Evolutionary conservation across 2,113 vertebrate genomes (phyloP).

Genomic region (Anarhynchus alexandrinus): DNA sequence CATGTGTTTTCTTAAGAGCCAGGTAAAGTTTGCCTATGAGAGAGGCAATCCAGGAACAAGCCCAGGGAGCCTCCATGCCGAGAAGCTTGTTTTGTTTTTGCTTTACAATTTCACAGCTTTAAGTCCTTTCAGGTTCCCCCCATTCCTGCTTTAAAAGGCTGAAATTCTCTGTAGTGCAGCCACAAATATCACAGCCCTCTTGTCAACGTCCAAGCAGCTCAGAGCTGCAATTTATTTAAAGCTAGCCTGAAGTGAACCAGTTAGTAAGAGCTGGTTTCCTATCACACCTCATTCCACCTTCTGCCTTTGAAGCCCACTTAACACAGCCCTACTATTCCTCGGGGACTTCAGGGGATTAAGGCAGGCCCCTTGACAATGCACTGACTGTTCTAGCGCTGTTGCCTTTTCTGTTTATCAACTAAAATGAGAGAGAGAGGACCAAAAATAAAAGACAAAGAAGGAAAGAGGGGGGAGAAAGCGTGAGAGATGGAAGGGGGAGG

Average conservation of each 20-base stretch:
- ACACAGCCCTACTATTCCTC: constrained; percentile 1
- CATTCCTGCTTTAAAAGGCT: neutral
- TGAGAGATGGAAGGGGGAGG: rapidly evolving
- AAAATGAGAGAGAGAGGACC: neutral
- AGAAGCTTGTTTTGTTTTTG: neutral
- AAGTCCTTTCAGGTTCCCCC: neutral
- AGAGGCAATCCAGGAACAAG: neutral
- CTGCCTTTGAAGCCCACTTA: constrained; percentile 66
- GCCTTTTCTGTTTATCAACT: constrained; percentile 26
- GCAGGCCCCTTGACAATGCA: constrained; percentile 14
- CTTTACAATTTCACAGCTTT: neutral
- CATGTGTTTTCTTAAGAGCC: constrained; percentile 1
- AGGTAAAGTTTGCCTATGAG: neutral
- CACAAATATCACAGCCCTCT: constrained; percentile 44
- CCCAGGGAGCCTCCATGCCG: neutral
- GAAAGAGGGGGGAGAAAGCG: neutral
- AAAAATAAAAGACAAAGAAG: neutral
- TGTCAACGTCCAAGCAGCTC: constrained; percentile 42
- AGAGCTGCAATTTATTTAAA: constrained; percentile 63
- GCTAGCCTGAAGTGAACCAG: constrained; percentile 66
- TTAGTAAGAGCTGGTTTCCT: constrained; percentile 66
- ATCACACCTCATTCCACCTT: constrained; percentile 58
- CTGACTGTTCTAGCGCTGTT: constrained; percentile 17
- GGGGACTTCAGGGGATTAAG: constrained; percentile 38
- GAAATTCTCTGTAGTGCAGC: constrained; percentile 38